Percentiles rank a stretch among this genome's conserved stretches.
Evolutionary conservation across 2,888 invertebrate species (phyloP).

Genomic region (Pemphredon lugubris): DNA sequence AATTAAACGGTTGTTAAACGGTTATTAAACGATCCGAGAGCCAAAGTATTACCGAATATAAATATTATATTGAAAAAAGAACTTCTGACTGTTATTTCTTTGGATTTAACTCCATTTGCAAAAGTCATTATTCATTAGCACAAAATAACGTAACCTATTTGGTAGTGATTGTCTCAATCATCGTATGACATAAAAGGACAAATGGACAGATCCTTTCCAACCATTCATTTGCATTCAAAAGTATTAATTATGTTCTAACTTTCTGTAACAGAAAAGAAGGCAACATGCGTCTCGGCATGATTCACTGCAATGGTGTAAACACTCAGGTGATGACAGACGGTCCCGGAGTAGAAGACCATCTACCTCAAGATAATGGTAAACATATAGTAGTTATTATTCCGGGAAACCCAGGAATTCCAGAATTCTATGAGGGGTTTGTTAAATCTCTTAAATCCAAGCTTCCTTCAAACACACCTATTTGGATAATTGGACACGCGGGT

Average conservation of each 20-base stretch:
- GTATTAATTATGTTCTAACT: background rate
- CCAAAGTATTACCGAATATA: no score
- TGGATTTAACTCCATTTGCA: no score
- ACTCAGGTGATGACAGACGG: conserved; percentile 90
- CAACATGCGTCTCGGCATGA: conserved; percentile 81
- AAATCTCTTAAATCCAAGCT: conserved; percentile 85
- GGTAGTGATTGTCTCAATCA: no score
- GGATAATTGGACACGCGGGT: conserved; percentile 92
- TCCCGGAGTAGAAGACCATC: conserved; percentile 83
- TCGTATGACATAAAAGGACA: no score
- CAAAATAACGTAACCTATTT: no score
- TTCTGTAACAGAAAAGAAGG: background rate
- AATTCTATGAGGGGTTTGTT: conserved; percentile 91
- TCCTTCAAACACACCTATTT: conserved; percentile 86
- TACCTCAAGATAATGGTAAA: conserved; percentile 75
- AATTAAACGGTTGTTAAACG: no score
- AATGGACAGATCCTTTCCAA: background rate
- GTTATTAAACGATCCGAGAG: no score
- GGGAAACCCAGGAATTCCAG: conserved; percentile 94
- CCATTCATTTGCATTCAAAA: background rate
- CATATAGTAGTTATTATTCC: conserved; percentile 89
- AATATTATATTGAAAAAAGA: no score
- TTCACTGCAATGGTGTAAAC: conserved; percentile 85
- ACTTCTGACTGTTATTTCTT: no score
- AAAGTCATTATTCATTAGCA: no score